Evolutionary conservation across 2,888 invertebrate genomes (phyloP).

Genomic region (Trachelus troglodyta): DNA sequence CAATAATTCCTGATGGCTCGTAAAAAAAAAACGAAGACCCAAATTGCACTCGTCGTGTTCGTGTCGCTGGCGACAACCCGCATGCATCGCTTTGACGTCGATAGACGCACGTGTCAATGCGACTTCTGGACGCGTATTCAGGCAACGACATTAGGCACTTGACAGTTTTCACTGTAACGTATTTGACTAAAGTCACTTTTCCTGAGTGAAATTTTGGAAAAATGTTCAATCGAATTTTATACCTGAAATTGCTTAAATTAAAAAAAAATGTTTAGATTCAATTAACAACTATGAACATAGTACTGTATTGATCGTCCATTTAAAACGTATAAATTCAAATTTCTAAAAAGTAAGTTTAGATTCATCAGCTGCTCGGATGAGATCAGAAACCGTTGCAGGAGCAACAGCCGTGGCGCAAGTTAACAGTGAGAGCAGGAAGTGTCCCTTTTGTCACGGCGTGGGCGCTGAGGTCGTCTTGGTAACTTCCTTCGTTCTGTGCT

Average conservation of each 20-base stretch:
- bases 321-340: neutral
- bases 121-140: neutral
- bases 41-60: neutral
- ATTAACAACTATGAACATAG: neutral
- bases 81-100: neutral
- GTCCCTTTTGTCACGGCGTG: slow-evolving; percentile 46
- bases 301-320: neutral
- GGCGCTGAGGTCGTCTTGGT: slow-evolving; percentile 61
- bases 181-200: neutral
- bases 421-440: neutral
- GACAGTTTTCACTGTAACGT: neutral
- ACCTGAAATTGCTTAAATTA: too few relatives aligned
- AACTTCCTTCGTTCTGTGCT: slow-evolving; percentile 55
- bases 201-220: neutral
- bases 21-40: neutral
- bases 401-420: neutral
- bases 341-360: neutral
- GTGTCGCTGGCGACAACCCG: neutral
- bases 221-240: too few relatives aligned
- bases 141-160: neutral
- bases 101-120: neutral
- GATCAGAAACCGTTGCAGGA: neutral
- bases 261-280: too few relatives aligned
- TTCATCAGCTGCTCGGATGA: neutral
- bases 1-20: neutral